Base-by-base conservation (phyloP, 2,113 vertebrate genomes). In the Pleuronectes platessa region DNA sequence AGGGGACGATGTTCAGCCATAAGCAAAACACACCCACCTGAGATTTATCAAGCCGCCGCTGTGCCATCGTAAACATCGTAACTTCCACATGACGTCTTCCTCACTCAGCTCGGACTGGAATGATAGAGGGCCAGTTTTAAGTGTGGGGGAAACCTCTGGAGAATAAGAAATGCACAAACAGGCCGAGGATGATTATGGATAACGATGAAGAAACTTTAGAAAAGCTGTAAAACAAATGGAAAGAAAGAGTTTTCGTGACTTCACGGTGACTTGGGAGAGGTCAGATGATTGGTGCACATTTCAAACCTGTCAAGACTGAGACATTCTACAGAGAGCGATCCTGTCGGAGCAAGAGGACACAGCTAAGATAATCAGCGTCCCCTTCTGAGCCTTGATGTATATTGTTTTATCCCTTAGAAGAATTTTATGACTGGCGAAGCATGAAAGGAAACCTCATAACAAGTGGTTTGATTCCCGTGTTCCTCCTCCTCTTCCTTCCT, bases 21-120 rank as follows among this genome's bases (percentile, higher is more conserved):
- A 68, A 73, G 69, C 59, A 75, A 81, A 83, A 75, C 71, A 77
- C 53, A 83, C 60, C 78, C 75, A 72, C 81, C 49, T 81, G 73
- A 82, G 76, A 78, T 85, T 86, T 78, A 82, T 85, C 67, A 74
- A 84, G 81, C 23, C 26, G 5, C 72, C 64, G 37, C 31, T 51
- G 61, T 59, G 77, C 62, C 72, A 63, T 37, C 17, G 45, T 60
- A 72, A 61, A 76, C 75, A 82, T 63, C 13, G 60, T 45, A 67
- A 74, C 51, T 63, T 71, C 73, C 51, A 77, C 21, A 68, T 24
- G 12, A 24, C 54, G 54, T 60, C 31, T 21, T 54, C 51, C 14
- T 54, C 20, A 9, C 14, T 51, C n/a, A 58, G 45, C 26, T 68
- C 63, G 20, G 62, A 53, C 31, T 2, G 35, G 35, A 51, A 3